Percentiles rank a stretch among this genome's conserved stretches.
Conservation (phyloP, 2,797 vertebrate species). For the Brachymystax lenok region DNA sequence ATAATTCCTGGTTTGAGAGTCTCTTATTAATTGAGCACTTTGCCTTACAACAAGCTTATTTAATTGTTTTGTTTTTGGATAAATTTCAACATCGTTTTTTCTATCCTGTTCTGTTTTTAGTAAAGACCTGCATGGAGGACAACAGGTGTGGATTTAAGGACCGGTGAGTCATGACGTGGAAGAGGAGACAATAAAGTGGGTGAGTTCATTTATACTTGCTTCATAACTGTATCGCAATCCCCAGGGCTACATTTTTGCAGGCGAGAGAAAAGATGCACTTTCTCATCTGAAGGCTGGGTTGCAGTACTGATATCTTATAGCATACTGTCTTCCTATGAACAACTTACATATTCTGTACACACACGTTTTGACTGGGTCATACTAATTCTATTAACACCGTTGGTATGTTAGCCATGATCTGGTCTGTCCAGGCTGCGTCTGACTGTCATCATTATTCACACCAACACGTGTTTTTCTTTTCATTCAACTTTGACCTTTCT, state of each 20-base stretch:
- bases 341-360: background rate
- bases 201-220: constrained; percentile 33
- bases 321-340: background rate
- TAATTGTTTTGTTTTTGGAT: background rate
- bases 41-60: background rate
- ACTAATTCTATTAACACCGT: background rate
- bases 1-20: constrained; percentile 37
- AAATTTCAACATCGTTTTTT: background rate
- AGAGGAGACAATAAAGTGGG: constrained; percentile 64
- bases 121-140: constrained; percentile 51
- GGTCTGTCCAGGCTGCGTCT: constrained; percentile 16
- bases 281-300: background rate
- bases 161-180: constrained; percentile 54
- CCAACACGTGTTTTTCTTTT: constrained; percentile 6
- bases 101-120: constrained; percentile 35
- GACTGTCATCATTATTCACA: constrained; percentile 24
- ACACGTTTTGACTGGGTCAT: no score
- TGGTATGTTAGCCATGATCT: background rate
- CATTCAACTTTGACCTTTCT: constrained; percentile 53
- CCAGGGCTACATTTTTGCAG: background rate
- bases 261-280: background rate
- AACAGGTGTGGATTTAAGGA: constrained; percentile 51
- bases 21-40: background rate
- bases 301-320: background rate
- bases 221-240: background rate